Base-by-base conservation (phyloP, 2,797 vertebrate species). In the Poecilia gillii region DNA sequence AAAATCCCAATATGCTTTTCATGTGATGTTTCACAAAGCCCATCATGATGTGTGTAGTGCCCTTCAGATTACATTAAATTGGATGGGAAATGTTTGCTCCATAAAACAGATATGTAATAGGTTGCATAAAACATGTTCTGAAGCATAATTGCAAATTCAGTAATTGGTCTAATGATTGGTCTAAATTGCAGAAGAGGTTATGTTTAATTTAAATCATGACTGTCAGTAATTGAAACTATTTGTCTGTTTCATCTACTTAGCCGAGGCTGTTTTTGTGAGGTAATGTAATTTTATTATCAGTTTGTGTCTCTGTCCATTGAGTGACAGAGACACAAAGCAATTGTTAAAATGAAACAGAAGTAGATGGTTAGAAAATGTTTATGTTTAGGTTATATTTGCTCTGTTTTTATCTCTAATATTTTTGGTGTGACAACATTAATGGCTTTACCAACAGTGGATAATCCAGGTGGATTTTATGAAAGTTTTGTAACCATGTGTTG, bases 121-220 rank as follows among this genome's bases (percentile, higher is more conserved):
- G 39, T 31, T 62, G 16, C 53, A 20, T 31, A 18, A 46, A 41
- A 73, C 3, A 25, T 43, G 43, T 53, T 20, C 41, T 20, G 59
- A 79, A 72, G 62, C 55, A 36, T 33, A 25, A 71, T 31, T 33
- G 43, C 36, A 68, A 59, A 47, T 75, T 13, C 72, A 73, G 51
- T 68, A 51, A 75, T 53, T 16, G 20, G 13, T 4, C 76, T 73
- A 55, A 72, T 72, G 4, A 76, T 81, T 76, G 11, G 57, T 49
- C 25, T 16, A 47, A 46, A 75, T 77, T 64, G 25, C 66, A 77
- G 12, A 66, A 71, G 39, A 46, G 53, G 36, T 74, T 45, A 53
- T 41, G 33, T 75, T 75, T 74, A 25, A 77, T 85, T 59, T 76
- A 39, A 25, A 76, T 57, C 2, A 31, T 66, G 80, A 55, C 59